Evolutionary conservation across 1,140 invertebrate genomes (phyloP).

Genomic region (Calephelis nemesis): DNA sequence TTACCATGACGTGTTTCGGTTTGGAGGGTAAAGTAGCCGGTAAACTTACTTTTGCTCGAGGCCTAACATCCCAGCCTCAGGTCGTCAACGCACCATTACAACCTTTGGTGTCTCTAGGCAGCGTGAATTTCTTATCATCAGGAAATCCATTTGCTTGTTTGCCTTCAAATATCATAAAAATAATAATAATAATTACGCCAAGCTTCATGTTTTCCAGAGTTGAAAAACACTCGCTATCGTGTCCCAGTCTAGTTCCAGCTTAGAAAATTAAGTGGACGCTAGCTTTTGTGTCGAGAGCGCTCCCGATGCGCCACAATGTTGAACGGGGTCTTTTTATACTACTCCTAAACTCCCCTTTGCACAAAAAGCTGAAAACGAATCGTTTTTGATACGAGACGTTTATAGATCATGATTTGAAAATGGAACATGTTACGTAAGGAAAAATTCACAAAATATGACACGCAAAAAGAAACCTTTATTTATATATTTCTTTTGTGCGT

Average conservation of each 20-base stretch:
- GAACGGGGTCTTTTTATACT: conserved; percentile 28
- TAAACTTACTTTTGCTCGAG: too few relatives aligned
- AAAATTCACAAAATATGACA: too few relatives aligned
- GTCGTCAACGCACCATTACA: too few relatives aligned
- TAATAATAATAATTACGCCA: background rate
- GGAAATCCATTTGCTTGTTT: too few relatives aligned
- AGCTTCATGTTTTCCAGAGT: background rate
- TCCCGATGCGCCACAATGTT: conserved; percentile 24
- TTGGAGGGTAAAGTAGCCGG: too few relatives aligned
- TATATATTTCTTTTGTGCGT: too few relatives aligned
- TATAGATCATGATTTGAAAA: conserved; percentile 5
- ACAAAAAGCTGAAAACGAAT: conserved; percentile 33
- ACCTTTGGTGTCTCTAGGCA: too few relatives aligned
- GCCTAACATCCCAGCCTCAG: too few relatives aligned
- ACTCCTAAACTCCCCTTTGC: conserved; percentile 25
- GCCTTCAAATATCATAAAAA: background rate
- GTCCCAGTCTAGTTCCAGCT: conserved; percentile 9
- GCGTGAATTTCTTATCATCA: background rate
- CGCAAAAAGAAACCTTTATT: too few relatives aligned
- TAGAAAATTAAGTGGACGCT: conserved; percentile 19
- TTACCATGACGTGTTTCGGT: too few relatives aligned
- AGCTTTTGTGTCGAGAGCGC: conserved; percentile 15
- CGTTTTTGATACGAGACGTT: conserved; percentile 29
- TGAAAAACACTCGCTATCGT: conserved; percentile 8
- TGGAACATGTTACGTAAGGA: too few relatives aligned